Conservation (phyloP, 1,140 invertebrate genomes). For the Diabrotica undecimpunctata region DNA sequence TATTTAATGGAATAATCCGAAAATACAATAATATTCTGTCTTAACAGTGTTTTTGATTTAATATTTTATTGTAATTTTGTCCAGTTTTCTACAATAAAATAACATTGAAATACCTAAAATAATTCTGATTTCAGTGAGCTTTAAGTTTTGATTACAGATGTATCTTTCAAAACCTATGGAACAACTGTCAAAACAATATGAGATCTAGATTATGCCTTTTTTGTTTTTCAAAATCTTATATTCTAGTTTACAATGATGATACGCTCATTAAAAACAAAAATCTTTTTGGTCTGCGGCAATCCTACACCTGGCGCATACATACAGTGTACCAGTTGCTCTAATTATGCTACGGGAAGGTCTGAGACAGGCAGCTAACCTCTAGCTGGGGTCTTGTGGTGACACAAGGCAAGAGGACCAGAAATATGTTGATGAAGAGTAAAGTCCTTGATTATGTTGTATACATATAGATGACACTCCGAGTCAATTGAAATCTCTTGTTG, state of each 20-base stretch:
- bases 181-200: too few relatives aligned
- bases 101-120: too few relatives aligned
- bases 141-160: too few relatives aligned
- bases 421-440: constrained; percentile 40
- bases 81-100: too few relatives aligned
- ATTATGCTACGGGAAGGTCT: constrained; percentile 56
- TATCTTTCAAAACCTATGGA: too few relatives aligned
- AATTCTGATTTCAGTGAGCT: too few relatives aligned
- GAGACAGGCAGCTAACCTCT: constrained; percentile 52
- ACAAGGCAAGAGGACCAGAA: constrained; percentile 56
- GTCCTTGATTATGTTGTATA: constrained; percentile 37
- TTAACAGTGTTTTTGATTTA: too few relatives aligned
- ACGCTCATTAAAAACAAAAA: constrained; percentile 24
- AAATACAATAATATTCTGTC: too few relatives aligned
- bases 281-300: constrained; percentile 48
- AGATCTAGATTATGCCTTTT: not conserved
- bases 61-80: too few relatives aligned
- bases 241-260: constrained; percentile 26
- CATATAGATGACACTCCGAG: constrained; percentile 37
- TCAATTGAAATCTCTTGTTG: constrained; percentile 54
- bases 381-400: constrained; percentile 53
- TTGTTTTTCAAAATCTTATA: not conserved
- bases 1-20: too few relatives aligned
- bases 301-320: constrained; percentile 55
- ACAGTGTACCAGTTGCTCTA: constrained; percentile 53